Evolutionary conservation across 2,888 invertebrate genomes (phyloP).

Genomic region (Nomada flava): DNA sequence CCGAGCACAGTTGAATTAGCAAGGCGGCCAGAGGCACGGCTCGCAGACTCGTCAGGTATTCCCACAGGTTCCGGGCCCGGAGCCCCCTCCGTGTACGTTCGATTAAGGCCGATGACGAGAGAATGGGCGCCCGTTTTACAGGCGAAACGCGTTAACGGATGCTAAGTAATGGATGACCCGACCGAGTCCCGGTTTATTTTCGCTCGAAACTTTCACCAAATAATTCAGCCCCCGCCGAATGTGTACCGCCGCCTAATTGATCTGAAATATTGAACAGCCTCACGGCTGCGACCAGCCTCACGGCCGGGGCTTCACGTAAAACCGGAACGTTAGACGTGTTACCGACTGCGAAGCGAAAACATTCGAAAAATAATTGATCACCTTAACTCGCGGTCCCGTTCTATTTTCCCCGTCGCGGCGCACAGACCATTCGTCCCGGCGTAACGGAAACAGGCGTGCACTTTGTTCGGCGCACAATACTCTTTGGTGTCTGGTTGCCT

Average conservation of each 20-base stretch:
- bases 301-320: constrained; percentile 76
- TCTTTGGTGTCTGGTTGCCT: background rate
- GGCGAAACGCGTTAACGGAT: constrained; percentile 70
- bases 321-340: constrained; percentile 64
- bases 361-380: too few relatives aligned
- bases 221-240: constrained; percentile 72
- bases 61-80: constrained; percentile 53
- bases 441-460: background rate
- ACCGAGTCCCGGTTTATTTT: constrained; percentile 66
- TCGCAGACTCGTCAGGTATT: constrained; percentile 57
- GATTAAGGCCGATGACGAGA: constrained; percentile 64
- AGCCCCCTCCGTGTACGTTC: constrained; percentile 53
- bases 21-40: constrained; percentile 42
- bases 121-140: constrained; percentile 57
- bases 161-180: constrained; percentile 69
- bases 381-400: background rate
- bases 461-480: background rate
- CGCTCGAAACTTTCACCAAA: constrained; percentile 73
- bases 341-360: background rate
- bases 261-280: constrained; percentile 74
- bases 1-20: constrained; percentile 55
- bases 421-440: background rate
- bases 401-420: background rate
- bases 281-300: constrained; percentile 30
- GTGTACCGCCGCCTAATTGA: constrained; percentile 74